A percentile compares a stretch with the other conserved stretches of the same genome.
Evolutionary conservation across 2,888 invertebrate species (phyloP).

Genomic region (Apamea crenata): DNA sequence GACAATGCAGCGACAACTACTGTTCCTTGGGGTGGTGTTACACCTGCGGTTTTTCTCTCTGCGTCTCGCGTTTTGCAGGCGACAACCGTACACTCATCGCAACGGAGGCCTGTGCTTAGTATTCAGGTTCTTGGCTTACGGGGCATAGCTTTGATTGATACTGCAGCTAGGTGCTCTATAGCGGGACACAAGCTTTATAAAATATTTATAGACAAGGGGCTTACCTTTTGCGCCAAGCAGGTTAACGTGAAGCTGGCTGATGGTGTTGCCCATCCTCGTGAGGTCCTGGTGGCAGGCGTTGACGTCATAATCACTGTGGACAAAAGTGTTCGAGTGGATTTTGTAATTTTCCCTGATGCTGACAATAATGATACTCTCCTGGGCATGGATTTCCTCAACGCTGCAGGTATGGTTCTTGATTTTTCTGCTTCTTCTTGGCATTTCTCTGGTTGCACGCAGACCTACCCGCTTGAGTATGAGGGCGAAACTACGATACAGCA

Average conservation of each 20-base stretch:
- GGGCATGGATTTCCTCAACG: slow-evolving; percentile 20
- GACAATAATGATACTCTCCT: slow-evolving; percentile 25
- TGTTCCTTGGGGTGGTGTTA: slow-evolving; percentile 1
- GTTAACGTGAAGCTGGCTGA: slow-evolving; percentile 25
- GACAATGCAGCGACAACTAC: slow-evolving; percentile 8
- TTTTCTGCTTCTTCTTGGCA: neutral
- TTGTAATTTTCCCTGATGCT: slow-evolving; percentile 11
- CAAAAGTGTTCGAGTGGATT: slow-evolving; percentile 7
- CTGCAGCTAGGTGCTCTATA: slow-evolving; percentile 16
- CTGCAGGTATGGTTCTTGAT: slow-evolving; percentile 17
- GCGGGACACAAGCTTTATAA: slow-evolving; percentile 1
- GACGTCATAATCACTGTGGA: neutral
- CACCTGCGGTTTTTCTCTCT: slow-evolving; percentile 17
- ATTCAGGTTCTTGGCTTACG: neutral
- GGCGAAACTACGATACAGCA: neutral
- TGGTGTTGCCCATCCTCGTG: slow-evolving; percentile 1
- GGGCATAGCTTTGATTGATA: slow-evolving; percentile 2
- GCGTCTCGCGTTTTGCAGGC: neutral
- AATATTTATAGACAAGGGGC: slow-evolving; percentile 1
- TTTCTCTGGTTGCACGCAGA: slow-evolving; percentile 2
- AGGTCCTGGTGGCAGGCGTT: neutral
- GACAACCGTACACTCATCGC: neutral
- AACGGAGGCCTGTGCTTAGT: neutral
- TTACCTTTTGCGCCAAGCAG: slow-evolving; percentile 17
- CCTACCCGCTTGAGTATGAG: slow-evolving; percentile 10